These are phyloP conservation scores for Neogobius melanostomus DNA, from an alignment of 2,113 vertebrate genomes.

Conservation along the genomic window DNA sequence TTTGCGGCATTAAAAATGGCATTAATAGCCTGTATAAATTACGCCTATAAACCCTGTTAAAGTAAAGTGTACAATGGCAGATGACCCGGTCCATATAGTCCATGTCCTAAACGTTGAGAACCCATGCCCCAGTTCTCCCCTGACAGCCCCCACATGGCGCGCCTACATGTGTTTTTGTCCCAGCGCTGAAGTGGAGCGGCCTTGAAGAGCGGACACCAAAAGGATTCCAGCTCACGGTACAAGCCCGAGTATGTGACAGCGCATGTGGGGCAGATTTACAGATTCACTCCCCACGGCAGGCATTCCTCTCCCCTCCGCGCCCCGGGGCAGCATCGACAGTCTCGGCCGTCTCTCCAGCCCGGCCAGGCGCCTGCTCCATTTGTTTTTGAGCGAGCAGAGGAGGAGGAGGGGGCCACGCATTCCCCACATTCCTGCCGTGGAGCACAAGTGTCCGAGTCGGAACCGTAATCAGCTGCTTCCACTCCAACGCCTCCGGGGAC, in stretches of 20 bases:
- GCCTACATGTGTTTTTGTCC: neutral
- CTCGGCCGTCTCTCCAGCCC: constrained; percentile 63
- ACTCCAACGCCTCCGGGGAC: constrained; percentile 18
- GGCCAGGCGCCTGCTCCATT: constrained; percentile 65
- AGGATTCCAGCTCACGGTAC: neutral
- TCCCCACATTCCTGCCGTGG: constrained; percentile 71
- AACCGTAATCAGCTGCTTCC: constrained; percentile 77
- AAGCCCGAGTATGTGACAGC: constrained; percentile 26
- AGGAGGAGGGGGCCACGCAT: constrained; percentile 71
- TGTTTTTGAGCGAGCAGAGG: constrained; percentile 65
- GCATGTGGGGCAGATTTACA: constrained; percentile 41
- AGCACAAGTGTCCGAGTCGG: constrained; percentile 70
- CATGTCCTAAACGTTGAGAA: neutral
- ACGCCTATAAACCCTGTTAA: too few relatives aligned
- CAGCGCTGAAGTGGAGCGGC: neutral
- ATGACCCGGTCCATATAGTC: neutral
- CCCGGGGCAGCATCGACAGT: constrained; percentile 64
- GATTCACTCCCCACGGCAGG: constrained; percentile 42
- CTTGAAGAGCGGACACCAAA: constrained; percentile 1
- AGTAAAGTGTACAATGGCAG: too few relatives aligned
- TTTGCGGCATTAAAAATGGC: too few relatives aligned
- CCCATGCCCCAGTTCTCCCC: neutral
- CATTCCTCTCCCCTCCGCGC: constrained; percentile 72
- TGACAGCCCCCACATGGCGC: neutral
- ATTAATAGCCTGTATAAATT: too few relatives aligned